Conservation (phyloP, 2,113 vertebrate species). For the Felis catus region F.catus_Fca126_mat1.0 CM031414.1:71659501-71660000, state of each 20-base stretch:
- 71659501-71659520: not conserved
- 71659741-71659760: not conserved
- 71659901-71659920: not conserved
- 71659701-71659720: not conserved
- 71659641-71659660: not conserved
- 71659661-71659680: not conserved
- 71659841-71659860: not conserved
- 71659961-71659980: not conserved
- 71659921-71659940: not conserved
- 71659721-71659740: not conserved
- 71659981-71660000: not conserved
- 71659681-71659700: not conserved
- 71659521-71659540: not conserved
- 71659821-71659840: not conserved
- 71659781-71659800: not conserved
- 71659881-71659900: not conserved
- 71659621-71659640: not conserved
- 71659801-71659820: not conserved
- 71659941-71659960: not conserved
- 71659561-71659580: fast-evolving
- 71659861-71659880: not conserved
- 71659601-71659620: not conserved
- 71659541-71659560: not conserved
- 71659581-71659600: not conserved
- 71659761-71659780: not conserved